Percentiles rank a stretch among this genome's conserved stretches.
Evolutionary conservation across 2,888 invertebrate genomes (phyloP).

Genomic region (Tolmerus cingulatus): DNA sequence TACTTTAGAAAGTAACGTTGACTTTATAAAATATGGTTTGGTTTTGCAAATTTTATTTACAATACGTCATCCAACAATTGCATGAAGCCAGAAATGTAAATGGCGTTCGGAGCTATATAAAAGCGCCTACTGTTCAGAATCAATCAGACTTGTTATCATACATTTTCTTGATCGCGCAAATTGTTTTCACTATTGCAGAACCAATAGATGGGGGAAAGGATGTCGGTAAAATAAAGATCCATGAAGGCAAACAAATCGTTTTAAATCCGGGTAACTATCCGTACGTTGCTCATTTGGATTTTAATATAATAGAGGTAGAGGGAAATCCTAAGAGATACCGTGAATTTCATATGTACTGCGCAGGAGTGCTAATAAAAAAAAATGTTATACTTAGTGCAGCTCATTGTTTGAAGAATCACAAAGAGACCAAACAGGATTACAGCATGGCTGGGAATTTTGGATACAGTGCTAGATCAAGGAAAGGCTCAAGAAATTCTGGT

Average conservation of each 20-base stretch:
- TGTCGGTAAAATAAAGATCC: neutral
- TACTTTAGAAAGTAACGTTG: no score
- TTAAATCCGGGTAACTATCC: neutral
- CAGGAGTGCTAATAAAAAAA: neutral
- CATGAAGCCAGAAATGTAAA: neutral
- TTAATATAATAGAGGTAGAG: neutral
- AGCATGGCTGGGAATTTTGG: no score
- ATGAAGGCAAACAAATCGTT: neutral
- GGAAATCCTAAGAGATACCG: neutral
- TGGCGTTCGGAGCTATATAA: neutral
- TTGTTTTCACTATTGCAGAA: neutral
- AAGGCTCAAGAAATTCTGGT: no score
- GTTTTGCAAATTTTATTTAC: no score
- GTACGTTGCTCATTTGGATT: neutral
- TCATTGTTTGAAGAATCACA: no score
- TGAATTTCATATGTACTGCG: neutral
- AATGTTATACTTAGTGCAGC: no score
- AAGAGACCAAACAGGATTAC: no score
- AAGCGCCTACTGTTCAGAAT: neutral
- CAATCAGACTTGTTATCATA: neutral
- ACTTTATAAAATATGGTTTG: no score
- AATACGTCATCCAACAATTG: no score
- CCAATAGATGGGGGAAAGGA: neutral
- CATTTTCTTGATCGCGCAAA: neutral
- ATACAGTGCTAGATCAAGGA: no score